phyloP scores from a whole-genome alignment of 2,888 invertebrate genomes.

The Mesopsocus fuscifrons region DNA sequence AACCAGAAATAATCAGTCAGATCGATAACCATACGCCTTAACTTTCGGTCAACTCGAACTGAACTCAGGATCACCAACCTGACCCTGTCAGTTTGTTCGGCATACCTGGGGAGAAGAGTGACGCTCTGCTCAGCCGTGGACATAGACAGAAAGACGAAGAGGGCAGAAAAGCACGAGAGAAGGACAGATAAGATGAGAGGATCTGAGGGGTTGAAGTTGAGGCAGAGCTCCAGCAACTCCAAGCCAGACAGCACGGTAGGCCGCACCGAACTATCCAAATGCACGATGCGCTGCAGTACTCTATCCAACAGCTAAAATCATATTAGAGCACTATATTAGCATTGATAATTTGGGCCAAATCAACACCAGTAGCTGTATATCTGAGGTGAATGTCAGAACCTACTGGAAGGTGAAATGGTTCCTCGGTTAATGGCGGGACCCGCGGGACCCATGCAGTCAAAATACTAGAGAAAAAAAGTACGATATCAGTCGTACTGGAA shows the following conservation, averaged over 20 bases:
- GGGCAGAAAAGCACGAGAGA: constrained; percentile 78
- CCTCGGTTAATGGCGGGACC: no score
- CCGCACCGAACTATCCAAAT: constrained; percentile 40
- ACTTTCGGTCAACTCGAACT: no score
- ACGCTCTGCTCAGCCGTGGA: constrained; percentile 35
- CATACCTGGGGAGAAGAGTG: constrained; percentile 7
- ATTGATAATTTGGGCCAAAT: no score
- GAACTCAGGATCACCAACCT: no score
- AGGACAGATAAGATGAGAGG: constrained; percentile 64
- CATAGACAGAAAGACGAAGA: constrained; percentile 80
- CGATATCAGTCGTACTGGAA: no score
- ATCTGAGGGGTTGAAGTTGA: constrained; percentile 54
- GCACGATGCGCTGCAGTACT: constrained; percentile 55
- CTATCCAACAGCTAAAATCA: constrained; percentile 48
- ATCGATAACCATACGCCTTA: no score
- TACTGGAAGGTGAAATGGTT: no score
- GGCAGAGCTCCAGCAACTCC: constrained; percentile 55
- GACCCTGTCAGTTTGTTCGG: no score
- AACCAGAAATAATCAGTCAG: constrained; percentile 2
- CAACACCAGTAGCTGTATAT: no score
- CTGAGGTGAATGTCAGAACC: no score
- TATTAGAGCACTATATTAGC: background rate
- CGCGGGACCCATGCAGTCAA: no score
- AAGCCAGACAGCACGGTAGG: constrained; percentile 59
- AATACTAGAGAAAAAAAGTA: no score